These are phyloP conservation scores for Galeopsomyia nigrocyanea DNA, from an alignment of 2,888 invertebrate species.

Conservation along the genomic window DNA sequence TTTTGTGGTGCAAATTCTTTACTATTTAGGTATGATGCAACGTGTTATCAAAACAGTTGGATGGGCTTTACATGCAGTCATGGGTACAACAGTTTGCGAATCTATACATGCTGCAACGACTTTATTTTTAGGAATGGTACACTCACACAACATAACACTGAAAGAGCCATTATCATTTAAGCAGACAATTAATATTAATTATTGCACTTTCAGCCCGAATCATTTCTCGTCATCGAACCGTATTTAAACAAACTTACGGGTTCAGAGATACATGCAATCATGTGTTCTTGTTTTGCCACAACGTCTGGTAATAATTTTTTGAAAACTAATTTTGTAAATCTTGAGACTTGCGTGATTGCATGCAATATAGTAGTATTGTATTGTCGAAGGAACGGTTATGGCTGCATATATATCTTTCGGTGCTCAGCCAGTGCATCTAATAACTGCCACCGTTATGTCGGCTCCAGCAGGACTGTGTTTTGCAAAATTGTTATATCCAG, in stretches of 20 bases:
- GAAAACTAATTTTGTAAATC: slow-evolving; percentile 7
- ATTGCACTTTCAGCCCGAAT: slow-evolving; percentile 79
- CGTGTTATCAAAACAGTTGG: slow-evolving; percentile 86
- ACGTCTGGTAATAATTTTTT: slow-evolving; percentile 78
- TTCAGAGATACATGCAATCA: slow-evolving; percentile 92
- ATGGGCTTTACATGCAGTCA: slow-evolving; percentile 76
- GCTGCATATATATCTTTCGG: slow-evolving; percentile 94
- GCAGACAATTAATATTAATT: not conserved
- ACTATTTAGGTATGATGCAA: slow-evolving; percentile 91
- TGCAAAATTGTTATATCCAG: slow-evolving; percentile 92
- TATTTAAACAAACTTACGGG: slow-evolving; percentile 85
- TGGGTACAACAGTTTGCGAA: slow-evolving; percentile 94
- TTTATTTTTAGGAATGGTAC: slow-evolving; percentile 92
- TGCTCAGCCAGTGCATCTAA: slow-evolving; percentile 86
- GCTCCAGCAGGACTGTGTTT: slow-evolving; percentile 93
- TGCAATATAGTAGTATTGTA: not conserved
- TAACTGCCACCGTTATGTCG: slow-evolving; percentile 96
- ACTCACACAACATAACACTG: slow-evolving; percentile 22
- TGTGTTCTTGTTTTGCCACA: slow-evolving; percentile 95
- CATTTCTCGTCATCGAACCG: slow-evolving; percentile 88
- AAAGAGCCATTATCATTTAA: not conserved
- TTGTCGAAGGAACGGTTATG: slow-evolving; percentile 81
- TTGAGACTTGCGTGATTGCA: not conserved
- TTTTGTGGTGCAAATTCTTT: slow-evolving; percentile 88
- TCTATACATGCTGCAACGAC: slow-evolving; percentile 93